phyloP scores from a whole-genome alignment of 2,113 vertebrate genomes.

The Emydocephalus ijimae region DNA sequence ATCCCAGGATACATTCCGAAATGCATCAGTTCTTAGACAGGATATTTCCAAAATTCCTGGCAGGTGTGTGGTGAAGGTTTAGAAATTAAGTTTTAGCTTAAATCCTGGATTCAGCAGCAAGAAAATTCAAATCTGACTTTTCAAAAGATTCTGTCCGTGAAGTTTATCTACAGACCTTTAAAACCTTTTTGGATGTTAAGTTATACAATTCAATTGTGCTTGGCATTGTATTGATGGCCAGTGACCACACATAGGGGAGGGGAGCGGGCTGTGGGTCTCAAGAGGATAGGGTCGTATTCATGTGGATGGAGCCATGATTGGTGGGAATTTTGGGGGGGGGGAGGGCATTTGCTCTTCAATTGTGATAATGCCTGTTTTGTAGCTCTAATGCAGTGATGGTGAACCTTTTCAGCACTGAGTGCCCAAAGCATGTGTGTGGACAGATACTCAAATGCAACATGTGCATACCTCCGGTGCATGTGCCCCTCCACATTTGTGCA shows the following conservation, averaged over 20 bases:
- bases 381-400: neutral
- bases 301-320: neutral
- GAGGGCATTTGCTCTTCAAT: neutral
- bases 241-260: neutral
- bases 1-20: slow-evolving; percentile 70
- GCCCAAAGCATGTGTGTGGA: too few species aligned
- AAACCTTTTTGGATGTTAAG: neutral
- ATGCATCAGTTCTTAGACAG: slow-evolving; percentile 70
- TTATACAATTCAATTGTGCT: neutral
- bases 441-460: too few species aligned
- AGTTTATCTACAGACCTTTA: neutral
- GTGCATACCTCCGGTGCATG: too few species aligned
- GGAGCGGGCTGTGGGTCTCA: neutral
- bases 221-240: neutral
- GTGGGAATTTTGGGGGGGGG: neutral
- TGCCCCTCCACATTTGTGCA: too few species aligned
- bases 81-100: neutral
- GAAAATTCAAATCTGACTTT: neutral
- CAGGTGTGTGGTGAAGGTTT: slow-evolving; percentile 62
- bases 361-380: neutral
- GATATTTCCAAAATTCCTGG: slow-evolving; percentile 73
- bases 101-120: neutral
- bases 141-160: too few species aligned
- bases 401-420: too few species aligned
- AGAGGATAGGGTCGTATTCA: neutral